Conservation (phyloP, 2,113 vertebrate genomes). For the Puntigrus tetrazona region DNA sequence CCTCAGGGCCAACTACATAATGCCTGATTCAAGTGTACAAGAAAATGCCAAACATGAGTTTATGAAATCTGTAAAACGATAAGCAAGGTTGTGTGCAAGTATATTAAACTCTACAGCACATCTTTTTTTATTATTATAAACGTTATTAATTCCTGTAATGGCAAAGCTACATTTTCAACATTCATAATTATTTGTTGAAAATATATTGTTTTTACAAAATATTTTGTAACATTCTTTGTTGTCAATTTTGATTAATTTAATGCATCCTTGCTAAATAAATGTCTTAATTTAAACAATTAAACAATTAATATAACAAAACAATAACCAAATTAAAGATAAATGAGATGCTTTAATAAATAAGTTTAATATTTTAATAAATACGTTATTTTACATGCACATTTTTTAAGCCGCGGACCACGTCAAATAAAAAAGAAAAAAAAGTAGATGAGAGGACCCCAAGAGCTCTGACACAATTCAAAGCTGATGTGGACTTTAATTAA, state of each 20-base stretch:
- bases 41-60: no score
- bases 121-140: not conserved
- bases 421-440: not conserved
- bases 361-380: no score
- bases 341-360: not conserved
- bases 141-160: not conserved
- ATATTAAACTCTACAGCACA: no score
- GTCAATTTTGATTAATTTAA: not conserved
- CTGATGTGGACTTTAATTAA: slow-evolving; percentile 17
- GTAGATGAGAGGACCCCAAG: not conserved
- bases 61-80: no score
- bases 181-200: no score
- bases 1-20: no score
- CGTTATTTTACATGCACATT: not conserved
- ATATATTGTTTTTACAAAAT: no score
- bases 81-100: no score
- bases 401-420: not conserved
- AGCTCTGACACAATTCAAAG: not conserved
- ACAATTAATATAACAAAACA: no score
- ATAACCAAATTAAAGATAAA: no score
- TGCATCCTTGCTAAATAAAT: not conserved
- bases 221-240: not conserved
- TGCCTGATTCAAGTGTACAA: no score
- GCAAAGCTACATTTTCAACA: not conserved
- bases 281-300: not conserved